These are phyloP conservation scores for Imbricaverruca yamaguchii DNA, from an alignment of 2,888 invertebrate species.

Conservation along the genomic window DNA sequence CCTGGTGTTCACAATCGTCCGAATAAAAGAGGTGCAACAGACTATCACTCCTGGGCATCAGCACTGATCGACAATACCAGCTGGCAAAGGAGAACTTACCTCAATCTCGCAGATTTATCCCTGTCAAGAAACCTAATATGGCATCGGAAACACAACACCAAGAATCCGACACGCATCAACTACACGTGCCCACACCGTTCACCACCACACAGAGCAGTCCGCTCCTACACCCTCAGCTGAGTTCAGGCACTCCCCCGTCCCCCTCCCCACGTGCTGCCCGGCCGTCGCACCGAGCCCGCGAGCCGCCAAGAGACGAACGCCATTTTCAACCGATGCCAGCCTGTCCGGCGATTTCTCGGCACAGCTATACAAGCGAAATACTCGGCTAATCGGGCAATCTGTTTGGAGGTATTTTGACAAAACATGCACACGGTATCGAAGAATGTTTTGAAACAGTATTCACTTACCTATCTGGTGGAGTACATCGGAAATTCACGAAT, in stretches of 20 bases:
- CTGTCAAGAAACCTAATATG: too few relatives aligned
- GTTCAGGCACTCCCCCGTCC: background rate
- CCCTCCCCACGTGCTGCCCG: conserved; percentile 12
- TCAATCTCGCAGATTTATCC: too few relatives aligned
- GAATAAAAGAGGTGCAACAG: too few relatives aligned
- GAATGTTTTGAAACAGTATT: conserved; percentile 13
- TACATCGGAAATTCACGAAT: background rate
- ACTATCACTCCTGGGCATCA: too few relatives aligned
- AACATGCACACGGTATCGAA: background rate
- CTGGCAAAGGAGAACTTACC: too few relatives aligned
- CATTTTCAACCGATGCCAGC: conserved; percentile 14
- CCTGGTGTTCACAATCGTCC: too few relatives aligned
- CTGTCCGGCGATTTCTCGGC: conserved; percentile 17
- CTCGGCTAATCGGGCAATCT: background rate
- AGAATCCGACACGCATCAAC: too few relatives aligned
- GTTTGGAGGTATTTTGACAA: conserved; percentile 10
- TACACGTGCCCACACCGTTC: too few relatives aligned
- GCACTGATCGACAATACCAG: too few relatives aligned
- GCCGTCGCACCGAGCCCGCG: background rate
- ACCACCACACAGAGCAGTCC: too few relatives aligned
- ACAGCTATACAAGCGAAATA: conserved; percentile 7
- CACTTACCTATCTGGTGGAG: conserved; percentile 9
- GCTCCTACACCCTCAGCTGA: too few relatives aligned
- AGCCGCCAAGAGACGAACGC: conserved; percentile 19
- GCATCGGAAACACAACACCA: too few relatives aligned